A percentile compares a stretch with the other conserved stretches of the same genome.
These are phyloP conservation scores for Otis tarda DNA, from an alignment of 2,113 vertebrate species.

Conservation along the genomic window DNA sequence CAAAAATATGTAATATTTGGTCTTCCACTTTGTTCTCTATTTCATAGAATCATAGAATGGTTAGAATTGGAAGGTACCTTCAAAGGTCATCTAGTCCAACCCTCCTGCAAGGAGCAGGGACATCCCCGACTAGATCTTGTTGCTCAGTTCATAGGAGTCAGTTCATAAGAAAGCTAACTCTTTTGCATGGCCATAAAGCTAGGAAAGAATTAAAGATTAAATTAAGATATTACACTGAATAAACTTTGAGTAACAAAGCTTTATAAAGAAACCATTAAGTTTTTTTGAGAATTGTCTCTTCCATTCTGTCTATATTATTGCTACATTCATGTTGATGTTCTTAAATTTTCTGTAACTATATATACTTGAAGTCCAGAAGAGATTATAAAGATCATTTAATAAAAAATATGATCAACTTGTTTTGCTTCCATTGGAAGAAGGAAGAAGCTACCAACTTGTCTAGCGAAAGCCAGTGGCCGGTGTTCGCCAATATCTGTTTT, in stretches of 20 bases:
- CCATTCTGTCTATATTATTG: background rate
- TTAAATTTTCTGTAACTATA: background rate
- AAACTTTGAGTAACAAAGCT: background rate
- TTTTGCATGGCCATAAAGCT: background rate
- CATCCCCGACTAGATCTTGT: no score
- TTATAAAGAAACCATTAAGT: background rate
- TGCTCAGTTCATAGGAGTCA: no score
- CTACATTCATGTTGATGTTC: background rate
- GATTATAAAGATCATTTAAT: background rate
- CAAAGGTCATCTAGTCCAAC: no score
- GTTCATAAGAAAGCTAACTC: background rate
- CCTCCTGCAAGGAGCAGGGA: no score
- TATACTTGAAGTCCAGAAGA: background rate
- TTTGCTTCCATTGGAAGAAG: background rate
- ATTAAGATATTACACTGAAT: background rate
- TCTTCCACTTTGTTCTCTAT: background rate
- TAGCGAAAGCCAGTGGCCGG: background rate
- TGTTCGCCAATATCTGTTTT: background rate
- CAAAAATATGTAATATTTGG: background rate
- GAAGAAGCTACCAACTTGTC: background rate
- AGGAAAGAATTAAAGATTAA: background rate
- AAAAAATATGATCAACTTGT: background rate
- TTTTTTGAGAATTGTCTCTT: background rate
- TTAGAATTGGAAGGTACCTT: no score
- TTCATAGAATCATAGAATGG: background rate